Evolutionary conservation across 1,140 invertebrate genomes (phyloP), one percentile per base, ranked within the genome.

Genomic region (Rhagoletis zephyria): DNA sequence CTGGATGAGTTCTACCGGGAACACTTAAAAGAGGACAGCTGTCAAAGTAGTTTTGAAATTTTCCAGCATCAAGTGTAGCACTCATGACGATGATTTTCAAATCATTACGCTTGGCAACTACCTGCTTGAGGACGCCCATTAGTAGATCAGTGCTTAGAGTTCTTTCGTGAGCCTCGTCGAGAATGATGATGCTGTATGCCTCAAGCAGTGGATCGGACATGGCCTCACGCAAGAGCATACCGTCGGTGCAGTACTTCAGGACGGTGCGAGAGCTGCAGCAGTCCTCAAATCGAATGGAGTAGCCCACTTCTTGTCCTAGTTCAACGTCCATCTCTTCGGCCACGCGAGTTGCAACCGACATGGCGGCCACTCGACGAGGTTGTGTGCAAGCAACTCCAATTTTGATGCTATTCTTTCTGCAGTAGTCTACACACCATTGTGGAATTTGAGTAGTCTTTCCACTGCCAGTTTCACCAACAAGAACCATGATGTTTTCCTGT

Each of bases 51-150:
- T 97, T 96, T 93, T 99, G 98, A 94, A 99, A 99, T 93, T 99
- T 99, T 4, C 98, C 99, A 81, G 99, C 98, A 94, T 99, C 99
- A n/a, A 99, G 94, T 0, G 99, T 99, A 16, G 99, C 99, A 91
- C 98, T 99, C 99, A 99, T 99, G 91, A 99, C 97, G 89, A 99
- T 97, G 81, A 99, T 95, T 94, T 99, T 99, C 14, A 99, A 94
- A 94, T 99, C 99, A 9, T 94, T 93, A 81, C 99, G 94, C 90
- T 99, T 98, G 90, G 98, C 98, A 40, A 98, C 97, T 7, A 99
- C 98, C 94, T 99, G 99, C 93, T 99, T 99, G 6, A 99, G 93
- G 12, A 98, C 97, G 87, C 98, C 99, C 99, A 99, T 99, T 0
- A 99, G 94, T 86, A 99, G 98, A 92, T 99, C 99, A 0, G 99